These are phyloP conservation scores for Coleophora deauratella DNA, from an alignment of 2,888 invertebrate genomes.

Conservation along the genomic window DNA sequence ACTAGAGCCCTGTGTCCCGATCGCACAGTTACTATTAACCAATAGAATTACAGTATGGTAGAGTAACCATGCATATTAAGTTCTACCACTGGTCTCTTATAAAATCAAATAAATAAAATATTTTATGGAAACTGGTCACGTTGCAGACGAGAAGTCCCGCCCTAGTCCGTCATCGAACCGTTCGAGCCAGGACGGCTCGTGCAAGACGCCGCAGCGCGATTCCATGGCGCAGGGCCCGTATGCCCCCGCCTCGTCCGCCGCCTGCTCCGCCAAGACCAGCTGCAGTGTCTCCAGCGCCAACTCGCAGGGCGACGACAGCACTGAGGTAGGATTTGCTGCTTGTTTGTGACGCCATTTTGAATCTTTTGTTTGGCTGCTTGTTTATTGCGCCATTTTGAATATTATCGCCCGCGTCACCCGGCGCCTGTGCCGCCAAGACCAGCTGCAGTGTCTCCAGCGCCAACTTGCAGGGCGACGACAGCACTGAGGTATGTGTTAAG, in stretches of 20 bases:
- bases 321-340: constrained; percentile 21
- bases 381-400: too few species aligned
- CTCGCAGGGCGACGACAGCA: constrained; percentile 45
- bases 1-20: too few species aligned
- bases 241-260: constrained; percentile 47
- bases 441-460: constrained; percentile 40
- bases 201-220: constrained; percentile 64
- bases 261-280: constrained; percentile 45
- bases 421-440: constrained; percentile 42
- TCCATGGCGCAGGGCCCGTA: constrained; percentile 54
- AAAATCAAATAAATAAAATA: too few species aligned
- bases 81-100: too few species aligned
- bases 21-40: too few species aligned
- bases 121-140: too few species aligned
- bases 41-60: too few species aligned
- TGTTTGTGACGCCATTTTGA: too few species aligned
- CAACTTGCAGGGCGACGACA: constrained; percentile 43
- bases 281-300: constrained; percentile 37
- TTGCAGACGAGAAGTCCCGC: constrained; percentile 62
- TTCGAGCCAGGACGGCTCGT: constrained; percentile 60
- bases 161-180: constrained; percentile 68
- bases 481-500: constrained; percentile 37
- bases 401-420: constrained; percentile 47
- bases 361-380: too few species aligned
- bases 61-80: too few species aligned